Base-by-base conservation (phyloP, 2,888 invertebrate species). In the Plusia festucae region DNA sequence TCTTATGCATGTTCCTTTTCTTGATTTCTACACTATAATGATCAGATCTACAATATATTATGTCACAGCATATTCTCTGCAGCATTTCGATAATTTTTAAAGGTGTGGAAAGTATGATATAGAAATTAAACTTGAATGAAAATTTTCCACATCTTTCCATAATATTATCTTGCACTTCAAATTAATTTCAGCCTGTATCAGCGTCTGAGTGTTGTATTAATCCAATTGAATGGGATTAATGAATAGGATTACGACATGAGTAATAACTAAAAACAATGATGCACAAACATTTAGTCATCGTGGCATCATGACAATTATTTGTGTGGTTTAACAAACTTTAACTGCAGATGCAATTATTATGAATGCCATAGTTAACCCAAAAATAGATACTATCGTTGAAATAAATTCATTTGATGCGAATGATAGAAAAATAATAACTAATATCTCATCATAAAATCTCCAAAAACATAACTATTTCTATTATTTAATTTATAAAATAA, bases 231-330 rank as follows among this genome's bases (percentile, higher is more conserved):
- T 66, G 32, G 65, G 64, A 73, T 76, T 69, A 76, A 72, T 68
- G 69, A 72, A 72, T 60, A 60, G 63, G 57, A 73, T 69, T 66
- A 73, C 55, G 53, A 61, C 61, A 65, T 73, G 73, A 67, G 65
- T 76, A 76, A 76, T 65, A 54, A 73, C 49, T 63, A 67, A 76
- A 72, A 73, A 73, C 76, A 76, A 73, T 73, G 73, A 73, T 73
- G 73, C 73, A 67, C 49, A 56, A 58, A 55, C 69, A 53, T 74
- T 71, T 68, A 70, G 66, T 76, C 73, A 76, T 54, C 56, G 27
- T 52, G 49, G 22, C 60, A 69, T 68, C 63, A 76, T 64, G 44
- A n/a, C 55, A 24, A n/a, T 60, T 68, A 60, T 75, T 69, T 57
- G 61, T 58, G 68, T 65, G 55, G 60, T 66, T 61, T 58, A 44